phyloP scores from a whole-genome alignment of 2,797 vertebrate genomes.

The Prunella strophiata region DNA sequence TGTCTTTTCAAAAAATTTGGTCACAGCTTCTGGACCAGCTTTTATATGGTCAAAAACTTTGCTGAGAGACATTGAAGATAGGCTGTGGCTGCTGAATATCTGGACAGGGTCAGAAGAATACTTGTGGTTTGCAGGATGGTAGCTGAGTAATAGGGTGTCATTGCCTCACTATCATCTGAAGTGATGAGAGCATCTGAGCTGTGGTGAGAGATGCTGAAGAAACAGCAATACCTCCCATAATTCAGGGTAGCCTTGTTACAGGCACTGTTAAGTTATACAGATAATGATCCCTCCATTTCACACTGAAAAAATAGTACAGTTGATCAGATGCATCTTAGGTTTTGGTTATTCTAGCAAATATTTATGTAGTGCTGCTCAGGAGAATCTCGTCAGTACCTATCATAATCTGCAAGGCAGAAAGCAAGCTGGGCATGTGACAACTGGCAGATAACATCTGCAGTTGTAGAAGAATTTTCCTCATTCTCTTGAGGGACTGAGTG shows the following conservation, averaged over 20 bases:
- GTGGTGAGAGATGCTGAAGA: neutral
- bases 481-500: neutral
- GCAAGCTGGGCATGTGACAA: neutral
- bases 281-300: neutral
- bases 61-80: neutral
- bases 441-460: neutral
- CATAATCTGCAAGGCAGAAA: neutral
- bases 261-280: neutral
- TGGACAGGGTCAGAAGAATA: neutral
- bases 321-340: neutral
- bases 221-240: neutral
- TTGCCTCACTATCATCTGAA: neutral
- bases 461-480: neutral
- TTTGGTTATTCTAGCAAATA: neutral
- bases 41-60: neutral
- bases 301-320: neutral
- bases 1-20: neutral
- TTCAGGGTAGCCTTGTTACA: neutral
- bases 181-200: neutral
- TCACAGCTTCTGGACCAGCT: neutral
- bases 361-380: neutral
- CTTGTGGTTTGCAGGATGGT: neutral
- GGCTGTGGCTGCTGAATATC: neutral
- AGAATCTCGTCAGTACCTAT: neutral
- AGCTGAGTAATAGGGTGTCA: neutral